Conservation (phyloP, 2,113 vertebrate genomes). For the Benthochromis sp. region DNA sequence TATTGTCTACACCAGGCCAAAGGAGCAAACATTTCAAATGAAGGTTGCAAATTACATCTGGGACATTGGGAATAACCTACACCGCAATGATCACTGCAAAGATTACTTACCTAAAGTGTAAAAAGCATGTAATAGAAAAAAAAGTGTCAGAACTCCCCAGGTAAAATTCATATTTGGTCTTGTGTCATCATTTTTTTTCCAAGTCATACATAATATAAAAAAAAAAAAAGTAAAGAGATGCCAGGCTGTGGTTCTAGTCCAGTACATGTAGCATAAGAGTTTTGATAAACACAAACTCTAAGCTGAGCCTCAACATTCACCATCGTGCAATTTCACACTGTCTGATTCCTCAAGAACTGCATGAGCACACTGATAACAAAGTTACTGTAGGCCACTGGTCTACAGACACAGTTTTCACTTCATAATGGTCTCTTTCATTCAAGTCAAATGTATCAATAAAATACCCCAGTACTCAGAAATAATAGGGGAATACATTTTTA, state of each 20-base stretch:
- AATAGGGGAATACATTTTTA: not conserved
- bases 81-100: not conserved
- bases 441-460: not conserved
- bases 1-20: not conserved
- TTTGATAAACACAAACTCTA: constrained; percentile 22
- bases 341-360: constrained; percentile 52
- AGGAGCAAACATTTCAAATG: not conserved
- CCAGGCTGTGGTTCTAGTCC: constrained; percentile 1
- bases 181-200: not conserved
- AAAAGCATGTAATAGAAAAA: not conserved
- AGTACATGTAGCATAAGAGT: not conserved
- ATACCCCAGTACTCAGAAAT: not conserved
- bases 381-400: constrained; percentile 23
- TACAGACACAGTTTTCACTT: constrained; percentile 32
- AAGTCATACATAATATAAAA: not conserved
- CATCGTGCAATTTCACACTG: constrained; percentile 63
- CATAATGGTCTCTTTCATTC: constrained; percentile 9
- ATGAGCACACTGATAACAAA: constrained; percentile 56
- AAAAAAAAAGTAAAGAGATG: not conserved
- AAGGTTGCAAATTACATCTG: constrained; percentile 15
- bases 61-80: not conserved
- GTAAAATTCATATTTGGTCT: not conserved
- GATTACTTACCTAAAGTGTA: not conserved
- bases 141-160: not conserved
- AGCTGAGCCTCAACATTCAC: constrained; percentile 35